phyloP scores from a whole-genome alignment of 2,797 vertebrate species.

The Calcarius lapponicus region DNA sequence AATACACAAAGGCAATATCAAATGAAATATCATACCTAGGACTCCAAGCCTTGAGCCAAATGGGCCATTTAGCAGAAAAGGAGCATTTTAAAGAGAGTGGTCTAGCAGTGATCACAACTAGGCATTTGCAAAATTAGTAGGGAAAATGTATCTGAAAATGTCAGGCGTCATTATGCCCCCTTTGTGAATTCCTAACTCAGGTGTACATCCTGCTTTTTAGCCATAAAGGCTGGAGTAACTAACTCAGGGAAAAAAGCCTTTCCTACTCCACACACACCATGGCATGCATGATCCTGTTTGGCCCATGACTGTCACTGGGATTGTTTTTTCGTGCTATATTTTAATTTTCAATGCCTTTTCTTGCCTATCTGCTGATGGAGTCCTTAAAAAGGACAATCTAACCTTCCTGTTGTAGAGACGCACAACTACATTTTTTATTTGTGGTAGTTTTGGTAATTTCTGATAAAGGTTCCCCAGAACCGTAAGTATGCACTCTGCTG shows the following conservation, averaged over 20 bases:
- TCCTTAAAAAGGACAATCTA: background rate
- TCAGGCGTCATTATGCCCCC: background rate
- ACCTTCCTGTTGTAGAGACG: background rate
- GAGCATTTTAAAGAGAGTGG: background rate
- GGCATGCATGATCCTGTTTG: background rate
- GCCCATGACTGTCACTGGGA: background rate
- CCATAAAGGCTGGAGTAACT: background rate
- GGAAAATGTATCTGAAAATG: background rate
- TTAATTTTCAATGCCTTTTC: background rate
- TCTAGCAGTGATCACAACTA: background rate
- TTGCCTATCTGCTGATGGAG: background rate
- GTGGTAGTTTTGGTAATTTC: background rate
- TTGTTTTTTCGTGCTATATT: background rate
- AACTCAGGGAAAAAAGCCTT: background rate
- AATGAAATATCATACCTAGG: background rate
- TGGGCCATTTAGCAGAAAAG: background rate
- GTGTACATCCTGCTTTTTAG: background rate
- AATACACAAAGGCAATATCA: background rate
- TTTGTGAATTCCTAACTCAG: background rate
- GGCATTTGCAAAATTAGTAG: background rate
- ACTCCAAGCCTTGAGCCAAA: background rate
- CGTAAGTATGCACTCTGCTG: background rate
- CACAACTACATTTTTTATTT: background rate
- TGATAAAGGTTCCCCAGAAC: background rate
- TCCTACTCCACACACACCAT: background rate